Evolutionary conservation across 2,113 vertebrate species (phyloP).

Genomic region (Macrotis lagotis): DNA sequence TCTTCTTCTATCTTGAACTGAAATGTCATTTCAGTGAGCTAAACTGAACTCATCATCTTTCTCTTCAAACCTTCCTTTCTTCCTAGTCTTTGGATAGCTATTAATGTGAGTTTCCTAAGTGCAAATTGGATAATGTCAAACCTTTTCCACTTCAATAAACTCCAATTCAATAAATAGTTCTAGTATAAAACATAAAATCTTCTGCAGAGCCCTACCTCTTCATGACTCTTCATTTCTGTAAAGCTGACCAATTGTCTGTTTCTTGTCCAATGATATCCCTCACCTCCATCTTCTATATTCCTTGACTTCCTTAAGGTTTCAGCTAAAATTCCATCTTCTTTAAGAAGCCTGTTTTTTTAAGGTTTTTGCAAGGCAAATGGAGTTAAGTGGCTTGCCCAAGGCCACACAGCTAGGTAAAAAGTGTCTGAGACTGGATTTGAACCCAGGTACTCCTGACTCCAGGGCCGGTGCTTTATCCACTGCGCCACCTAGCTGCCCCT

Average conservation of each 20-base stretch:
- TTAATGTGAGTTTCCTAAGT: neutral
- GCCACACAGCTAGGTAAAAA: too few species aligned
- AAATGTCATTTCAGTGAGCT: too few species aligned
- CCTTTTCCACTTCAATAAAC: neutral
- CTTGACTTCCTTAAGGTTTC: neutral
- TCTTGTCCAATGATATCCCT: neutral
- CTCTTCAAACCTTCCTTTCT: neutral
- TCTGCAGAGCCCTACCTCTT: neutral
- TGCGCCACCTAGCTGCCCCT: too few species aligned
- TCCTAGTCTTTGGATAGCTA: neutral
- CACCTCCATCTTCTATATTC: neutral
- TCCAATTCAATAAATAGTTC: neutral
- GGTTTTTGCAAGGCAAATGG: too few species aligned
- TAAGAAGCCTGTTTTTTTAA: too few species aligned
- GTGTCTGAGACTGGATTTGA: too few species aligned
- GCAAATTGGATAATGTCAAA: neutral
- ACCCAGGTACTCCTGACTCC: too few species aligned
- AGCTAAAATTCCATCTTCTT: neutral
- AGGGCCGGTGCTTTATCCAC: too few species aligned
- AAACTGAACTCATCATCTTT: neutral
- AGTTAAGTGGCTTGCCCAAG: too few species aligned
- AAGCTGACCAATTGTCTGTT: neutral
- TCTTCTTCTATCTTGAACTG: neutral
- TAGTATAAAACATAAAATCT: neutral
- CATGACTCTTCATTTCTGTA: neutral